A percentile compares a stretch with the other conserved stretches of the same genome.
These are phyloP conservation scores for Coenonympha glycerion DNA, from an alignment of 2,888 invertebrate genomes.

Conservation along the genomic window DNA sequence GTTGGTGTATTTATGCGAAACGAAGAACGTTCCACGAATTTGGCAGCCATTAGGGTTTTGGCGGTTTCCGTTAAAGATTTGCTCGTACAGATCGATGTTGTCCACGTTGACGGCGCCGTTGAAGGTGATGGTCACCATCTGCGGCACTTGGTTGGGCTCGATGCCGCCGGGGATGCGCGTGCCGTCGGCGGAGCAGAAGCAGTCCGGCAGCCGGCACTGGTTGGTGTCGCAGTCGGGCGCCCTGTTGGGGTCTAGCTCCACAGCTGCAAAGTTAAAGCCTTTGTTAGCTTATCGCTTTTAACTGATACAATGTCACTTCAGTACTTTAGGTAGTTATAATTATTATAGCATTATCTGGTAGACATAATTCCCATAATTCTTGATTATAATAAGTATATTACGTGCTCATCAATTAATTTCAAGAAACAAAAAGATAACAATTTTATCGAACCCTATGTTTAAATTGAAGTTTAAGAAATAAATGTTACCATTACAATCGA, in stretches of 20 bases:
- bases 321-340: background rate
- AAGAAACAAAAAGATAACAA: too few species aligned
- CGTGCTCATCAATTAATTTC: too few species aligned
- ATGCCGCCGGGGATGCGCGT: constrained; percentile 90
- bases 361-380: too few species aligned
- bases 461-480: too few species aligned
- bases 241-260: constrained; percentile 92
- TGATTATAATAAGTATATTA: too few species aligned
- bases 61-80: constrained; percentile 89
- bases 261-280: constrained; percentile 76
- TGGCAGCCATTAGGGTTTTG: constrained; percentile 93
- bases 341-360: too few species aligned
- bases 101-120: constrained; percentile 95
- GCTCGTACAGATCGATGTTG: constrained; percentile 93
- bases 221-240: constrained; percentile 94
- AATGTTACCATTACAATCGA: too few species aligned
- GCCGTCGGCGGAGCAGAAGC: constrained; percentile 94
- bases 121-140: constrained; percentile 95
- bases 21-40: constrained; percentile 92
- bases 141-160: constrained; percentile 90
- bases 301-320: background rate
- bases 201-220: constrained; percentile 91
- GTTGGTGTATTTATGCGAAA: constrained; percentile 93
- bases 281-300: background rate
- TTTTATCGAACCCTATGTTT: too few species aligned